These are phyloP conservation scores for Morone chrysops DNA, from an alignment of 2,113 vertebrate species.

Conservation along the genomic window DNA sequence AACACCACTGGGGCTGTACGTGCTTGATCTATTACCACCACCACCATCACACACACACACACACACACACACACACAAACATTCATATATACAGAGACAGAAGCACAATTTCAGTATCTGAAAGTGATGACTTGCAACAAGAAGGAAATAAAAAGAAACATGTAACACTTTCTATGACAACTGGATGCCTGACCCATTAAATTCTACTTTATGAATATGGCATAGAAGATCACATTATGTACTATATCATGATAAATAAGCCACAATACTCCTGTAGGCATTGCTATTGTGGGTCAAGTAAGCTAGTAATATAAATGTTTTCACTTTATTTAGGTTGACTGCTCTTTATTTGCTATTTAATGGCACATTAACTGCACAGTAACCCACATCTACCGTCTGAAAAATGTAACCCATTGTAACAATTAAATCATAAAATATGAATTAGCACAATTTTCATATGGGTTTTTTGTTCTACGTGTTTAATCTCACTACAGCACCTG, in stretches of 20 bases:
- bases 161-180: neutral
- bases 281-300: neutral
- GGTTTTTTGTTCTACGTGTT: neutral
- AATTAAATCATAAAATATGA: neutral
- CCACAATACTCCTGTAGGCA: neutral
- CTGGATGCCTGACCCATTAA: slow-evolving; percentile 8
- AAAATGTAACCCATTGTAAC: neutral
- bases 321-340: neutral
- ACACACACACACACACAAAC: slow-evolving; percentile 15
- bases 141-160: slow-evolving; percentile 29
- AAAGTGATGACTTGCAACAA: slow-evolving; percentile 37
- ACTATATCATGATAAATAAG: neutral
- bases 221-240: neutral
- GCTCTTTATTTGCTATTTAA: slow-evolving; percentile 13
- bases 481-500: neutral
- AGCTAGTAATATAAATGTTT: neutral
- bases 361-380: neutral
- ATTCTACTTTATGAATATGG: slow-evolving; percentile 23
- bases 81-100: slow-evolving; percentile 1
- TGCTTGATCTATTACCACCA: slow-evolving; percentile 51
- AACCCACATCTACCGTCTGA: neutral
- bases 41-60: neutral
- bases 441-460: neutral
- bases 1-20: slow-evolving; percentile 63
- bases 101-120: slow-evolving; percentile 26